Evolutionary conservation across 1,140 invertebrate species (phyloP).

Genomic region (Pseudachorutes palmiensis): DNA sequence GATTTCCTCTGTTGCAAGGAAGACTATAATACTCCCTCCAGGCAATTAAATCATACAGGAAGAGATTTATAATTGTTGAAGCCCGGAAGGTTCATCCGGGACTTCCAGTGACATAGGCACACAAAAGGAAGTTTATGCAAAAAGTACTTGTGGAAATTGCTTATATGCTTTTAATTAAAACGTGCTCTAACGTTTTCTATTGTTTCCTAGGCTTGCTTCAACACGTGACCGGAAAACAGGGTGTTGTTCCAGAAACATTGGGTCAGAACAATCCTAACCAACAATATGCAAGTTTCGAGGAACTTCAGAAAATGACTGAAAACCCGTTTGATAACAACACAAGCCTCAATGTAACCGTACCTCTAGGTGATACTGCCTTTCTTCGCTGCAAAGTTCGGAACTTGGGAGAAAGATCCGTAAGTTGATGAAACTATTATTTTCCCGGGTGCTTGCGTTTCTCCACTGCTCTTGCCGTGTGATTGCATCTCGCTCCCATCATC

Average conservation of each 20-base stretch:
- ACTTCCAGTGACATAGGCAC: too few relatives aligned
- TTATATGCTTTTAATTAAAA: too few relatives aligned
- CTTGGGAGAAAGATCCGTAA: conserved; percentile 48
- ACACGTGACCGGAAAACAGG: not conserved
- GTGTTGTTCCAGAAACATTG: not conserved
- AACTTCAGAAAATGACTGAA: conserved; percentile 38
- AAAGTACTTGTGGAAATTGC: too few relatives aligned
- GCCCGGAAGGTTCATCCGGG: too few relatives aligned
- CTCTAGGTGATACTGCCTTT: conserved; percentile 46
- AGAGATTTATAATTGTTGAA: not conserved
- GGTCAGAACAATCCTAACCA: conserved; percentile 36
- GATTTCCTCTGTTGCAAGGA: not conserved
- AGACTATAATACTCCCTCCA: not conserved
- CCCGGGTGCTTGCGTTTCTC: not conserved
- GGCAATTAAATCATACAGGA: too few relatives aligned
- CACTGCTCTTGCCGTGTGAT: not conserved
- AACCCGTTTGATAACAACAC: conserved; percentile 43
- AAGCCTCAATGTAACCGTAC: conserved; percentile 45
- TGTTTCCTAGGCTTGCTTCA: not conserved
- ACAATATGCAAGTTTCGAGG: conserved; percentile 55
- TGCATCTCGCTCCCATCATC: not conserved
- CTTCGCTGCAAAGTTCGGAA: conserved; percentile 47
- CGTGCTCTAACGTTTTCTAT: not conserved
- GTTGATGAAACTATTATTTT: conserved; percentile 14
- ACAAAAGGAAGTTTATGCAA: too few relatives aligned